Base-by-base conservation (phyloP, 2,797 vertebrate species). In the Mycteria americana region DNA sequence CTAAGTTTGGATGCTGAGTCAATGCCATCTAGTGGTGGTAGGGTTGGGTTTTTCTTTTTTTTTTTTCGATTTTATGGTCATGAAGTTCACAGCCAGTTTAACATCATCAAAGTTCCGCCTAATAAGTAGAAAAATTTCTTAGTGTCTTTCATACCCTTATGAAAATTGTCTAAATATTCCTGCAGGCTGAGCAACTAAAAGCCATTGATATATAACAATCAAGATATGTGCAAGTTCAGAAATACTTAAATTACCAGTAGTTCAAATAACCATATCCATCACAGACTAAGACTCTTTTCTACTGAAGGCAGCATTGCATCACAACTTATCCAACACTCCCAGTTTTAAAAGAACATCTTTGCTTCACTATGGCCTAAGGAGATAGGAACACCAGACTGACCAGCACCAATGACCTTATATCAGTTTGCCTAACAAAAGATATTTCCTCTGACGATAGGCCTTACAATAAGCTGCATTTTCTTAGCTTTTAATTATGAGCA, bases 1-100 rank as follows among this genome's bases (percentile, higher is more conserved):
- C 74, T 43, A 73, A 37, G 62, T 83, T 85, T 96, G 86, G 87
- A 94, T 96, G 97, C 98, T 95, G 54, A 96, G 82, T 97, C 84
- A 96, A 87, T 96, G 98, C 97, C 98, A 98, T 94, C 98, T 98
- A 98, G 98, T 96, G 98, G 98, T 83, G 14, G 18, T 45, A 85
- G 19, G 9, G 7, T 51, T 53, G 30, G 48, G 9, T 0, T 50
- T 76, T 41, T 21, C 4, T n/a, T 27, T 23, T 4, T 41, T 25
- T 31, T n/a, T 64, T 15, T 1, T 2, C 7, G 6, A 3, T 50
- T 73, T 56, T 73, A 62, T 41, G 31, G 35, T 39, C 53, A 31
- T 88, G 39, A 89, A 75, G 21, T 65, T 74, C 53, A 60, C 51
- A 50, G 39, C 7, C 51, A 37, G 4, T 75, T 68, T 78, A 54